Evolutionary conservation across 2,888 invertebrate species (phyloP).

Genomic region (Ceraclea dissimilis): DNA sequence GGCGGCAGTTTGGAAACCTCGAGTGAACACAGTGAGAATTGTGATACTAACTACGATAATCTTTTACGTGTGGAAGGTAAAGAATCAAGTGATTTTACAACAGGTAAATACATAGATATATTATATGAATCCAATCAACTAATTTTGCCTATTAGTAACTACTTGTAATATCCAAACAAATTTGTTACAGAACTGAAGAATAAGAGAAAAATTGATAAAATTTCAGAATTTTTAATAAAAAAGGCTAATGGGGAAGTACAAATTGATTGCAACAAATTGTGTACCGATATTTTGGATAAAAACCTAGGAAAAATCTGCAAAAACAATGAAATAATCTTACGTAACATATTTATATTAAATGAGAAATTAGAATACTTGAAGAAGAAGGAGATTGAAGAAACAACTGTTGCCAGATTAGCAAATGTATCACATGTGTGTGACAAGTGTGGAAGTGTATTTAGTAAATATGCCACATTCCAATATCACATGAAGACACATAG

Average conservation of each 20-base stretch:
- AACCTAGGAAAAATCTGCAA: constrained; percentile 43
- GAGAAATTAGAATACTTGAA: constrained; percentile 42
- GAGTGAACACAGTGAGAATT: no score
- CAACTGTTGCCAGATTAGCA: constrained; percentile 35
- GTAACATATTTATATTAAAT: constrained; percentile 44
- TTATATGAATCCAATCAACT: no score
- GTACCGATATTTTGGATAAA: constrained; percentile 32
- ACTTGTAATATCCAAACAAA: neutral
- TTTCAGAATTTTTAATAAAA: constrained; percentile 13
- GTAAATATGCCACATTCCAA: constrained; percentile 42
- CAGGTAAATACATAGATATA: neutral
- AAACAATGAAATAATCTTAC: constrained; percentile 45
- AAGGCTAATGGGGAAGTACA: constrained; percentile 5
- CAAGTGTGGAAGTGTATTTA: constrained; percentile 43
- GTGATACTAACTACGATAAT: neutral
- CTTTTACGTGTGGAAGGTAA: neutral
- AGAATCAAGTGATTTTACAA: neutral
- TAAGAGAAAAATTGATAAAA: constrained; percentile 15
- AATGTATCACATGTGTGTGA: constrained; percentile 37
- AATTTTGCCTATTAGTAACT: neutral
- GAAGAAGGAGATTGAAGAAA: constrained; percentile 40
- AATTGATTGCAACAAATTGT: neutral
- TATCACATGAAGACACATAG: constrained; percentile 38
- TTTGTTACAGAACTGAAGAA: constrained; percentile 3
- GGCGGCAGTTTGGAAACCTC: neutral